Percentiles rank a stretch among this genome's conserved stretches.
Evolutionary conservation across 2,113 vertebrate species (phyloP).

Genomic region (Phrynosoma platyrhinos): DNA sequence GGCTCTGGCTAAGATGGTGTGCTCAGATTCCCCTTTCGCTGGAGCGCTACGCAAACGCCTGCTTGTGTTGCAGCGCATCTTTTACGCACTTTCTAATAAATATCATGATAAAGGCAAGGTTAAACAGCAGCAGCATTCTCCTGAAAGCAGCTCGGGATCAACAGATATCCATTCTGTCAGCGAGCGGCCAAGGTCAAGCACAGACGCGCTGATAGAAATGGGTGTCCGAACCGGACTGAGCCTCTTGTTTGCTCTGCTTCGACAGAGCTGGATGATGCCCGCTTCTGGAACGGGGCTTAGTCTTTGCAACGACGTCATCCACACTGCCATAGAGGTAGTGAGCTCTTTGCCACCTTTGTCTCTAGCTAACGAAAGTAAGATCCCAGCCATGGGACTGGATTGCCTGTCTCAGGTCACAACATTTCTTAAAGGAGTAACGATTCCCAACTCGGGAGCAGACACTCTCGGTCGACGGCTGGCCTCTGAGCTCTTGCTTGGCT

Average conservation of each 20-base stretch:
- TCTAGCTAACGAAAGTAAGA: constrained; percentile 95
- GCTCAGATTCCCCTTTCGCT: constrained; percentile 96
- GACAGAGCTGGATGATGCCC: constrained; percentile 97
- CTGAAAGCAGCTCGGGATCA: constrained; percentile 89
- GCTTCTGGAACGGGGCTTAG: constrained; percentile 81
- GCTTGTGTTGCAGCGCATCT: constrained; percentile 94
- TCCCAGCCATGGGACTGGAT: constrained; percentile 96
- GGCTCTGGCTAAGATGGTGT: constrained; percentile 97
- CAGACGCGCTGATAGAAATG: constrained; percentile 96
- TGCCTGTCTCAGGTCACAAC: constrained; percentile 95
- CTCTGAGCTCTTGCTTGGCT: constrained; percentile 92
- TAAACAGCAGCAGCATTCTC: constrained; percentile 95
- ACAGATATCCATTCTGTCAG: constrained; percentile 91
- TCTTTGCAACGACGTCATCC: constrained; percentile 94
- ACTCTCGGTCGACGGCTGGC: constrained; percentile 91
- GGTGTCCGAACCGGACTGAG: constrained; percentile 94
- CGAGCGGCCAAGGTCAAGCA: constrained; percentile 93
- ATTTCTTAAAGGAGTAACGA: constrained; percentile 96
- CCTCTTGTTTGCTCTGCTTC: constrained; percentile 91
- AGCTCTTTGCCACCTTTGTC: constrained; percentile 93
- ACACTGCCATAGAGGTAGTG: constrained; percentile 94
- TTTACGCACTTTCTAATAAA: constrained; percentile 97
- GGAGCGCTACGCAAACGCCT: constrained; percentile 92
- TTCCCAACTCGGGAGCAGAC: constrained; percentile 96
- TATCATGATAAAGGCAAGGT: constrained; percentile 97